These are phyloP conservation scores for Eulemur coronatus DNA, from an alignment of 2,797 vertebrate genomes.

Conservation along the genomic window DNA sequence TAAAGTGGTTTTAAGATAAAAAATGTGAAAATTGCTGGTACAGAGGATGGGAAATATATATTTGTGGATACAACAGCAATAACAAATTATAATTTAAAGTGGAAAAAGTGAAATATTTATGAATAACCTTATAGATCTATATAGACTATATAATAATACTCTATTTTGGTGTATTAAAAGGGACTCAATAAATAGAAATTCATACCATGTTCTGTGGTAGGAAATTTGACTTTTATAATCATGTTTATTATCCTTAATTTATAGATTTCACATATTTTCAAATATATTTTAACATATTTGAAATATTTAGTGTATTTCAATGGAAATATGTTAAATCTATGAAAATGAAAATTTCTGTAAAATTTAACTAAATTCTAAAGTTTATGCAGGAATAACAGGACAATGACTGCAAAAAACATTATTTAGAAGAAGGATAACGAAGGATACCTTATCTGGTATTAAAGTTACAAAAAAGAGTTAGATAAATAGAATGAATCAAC, in stretches of 20 bases:
- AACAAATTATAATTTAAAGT: slow-evolving; percentile 14
- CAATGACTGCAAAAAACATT: not conserved
- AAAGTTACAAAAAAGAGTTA: not conserved
- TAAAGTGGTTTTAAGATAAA: slow-evolving; percentile 16
- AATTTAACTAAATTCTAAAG: not conserved
- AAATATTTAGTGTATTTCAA: not conserved
- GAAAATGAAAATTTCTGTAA: not conserved
- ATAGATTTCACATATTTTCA: not conserved
- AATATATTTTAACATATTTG: not conserved
- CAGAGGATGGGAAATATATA: not conserved
- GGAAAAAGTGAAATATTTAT: not conserved
- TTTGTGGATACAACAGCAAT: not conserved
- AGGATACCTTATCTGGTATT: not conserved
- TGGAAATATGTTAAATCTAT: not conserved
- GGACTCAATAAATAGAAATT: not conserved
- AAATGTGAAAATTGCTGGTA: not conserved
- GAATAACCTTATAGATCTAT: not conserved
- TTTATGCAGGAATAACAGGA: not conserved
- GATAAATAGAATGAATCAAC: not conserved
- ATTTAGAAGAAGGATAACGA: not conserved
- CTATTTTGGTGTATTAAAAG: not conserved
- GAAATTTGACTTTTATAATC: not conserved
- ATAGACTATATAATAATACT: not conserved
- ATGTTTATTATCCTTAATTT: not conserved
- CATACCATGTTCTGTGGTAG: not conserved